A percentile compares a stretch with the other conserved stretches of the same genome.
Conservation (phyloP, 2,113 vertebrate species). For the Cyanoliseus patagonus region DNA sequence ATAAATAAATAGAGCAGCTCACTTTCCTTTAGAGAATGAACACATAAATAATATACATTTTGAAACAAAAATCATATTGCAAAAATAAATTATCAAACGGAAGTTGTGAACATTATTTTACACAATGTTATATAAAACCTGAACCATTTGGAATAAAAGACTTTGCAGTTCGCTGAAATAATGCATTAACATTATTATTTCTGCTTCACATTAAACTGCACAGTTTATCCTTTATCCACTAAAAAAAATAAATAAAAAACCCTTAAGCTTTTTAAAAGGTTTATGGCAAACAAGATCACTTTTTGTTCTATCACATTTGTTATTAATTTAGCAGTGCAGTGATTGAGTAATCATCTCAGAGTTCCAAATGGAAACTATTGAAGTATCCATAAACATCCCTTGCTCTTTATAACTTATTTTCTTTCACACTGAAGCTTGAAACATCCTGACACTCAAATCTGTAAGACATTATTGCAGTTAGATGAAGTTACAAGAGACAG, state of each 20-base stretch:
- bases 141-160: slow-evolving; percentile 73
- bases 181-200: slow-evolving; percentile 61
- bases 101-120: slow-evolving; percentile 72
- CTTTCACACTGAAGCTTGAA: slow-evolving; percentile 30
- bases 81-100: slow-evolving; percentile 80
- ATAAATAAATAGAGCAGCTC: slow-evolving; percentile 74
- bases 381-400: slow-evolving; percentile 68
- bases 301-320: slow-evolving; percentile 67
- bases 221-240: slow-evolving; percentile 57
- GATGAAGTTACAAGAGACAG: slow-evolving; percentile 60
- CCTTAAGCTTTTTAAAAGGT: slow-evolving; percentile 51
- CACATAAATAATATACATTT: slow-evolving; percentile 71
- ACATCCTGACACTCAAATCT: slow-evolving; percentile 36
- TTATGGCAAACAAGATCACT: slow-evolving; percentile 63
- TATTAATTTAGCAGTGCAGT: slow-evolving; percentile 67
- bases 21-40: slow-evolving; percentile 57
- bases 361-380: slow-evolving; percentile 35
- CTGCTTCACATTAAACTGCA: slow-evolving; percentile 74
- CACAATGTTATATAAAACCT: slow-evolving; percentile 73
- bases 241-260: slow-evolving; percentile 58
- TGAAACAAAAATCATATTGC: slow-evolving; percentile 69
- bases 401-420: slow-evolving; percentile 39
- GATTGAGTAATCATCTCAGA: slow-evolving; percentile 63
- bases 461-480: slow-evolving; percentile 75
- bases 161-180: slow-evolving; percentile 69